Percentiles rank a stretch among this genome's conserved stretches.
Evolutionary conservation across 2,888 invertebrate species (phyloP).

Genomic region (Drosophila bunnanda): DNA sequence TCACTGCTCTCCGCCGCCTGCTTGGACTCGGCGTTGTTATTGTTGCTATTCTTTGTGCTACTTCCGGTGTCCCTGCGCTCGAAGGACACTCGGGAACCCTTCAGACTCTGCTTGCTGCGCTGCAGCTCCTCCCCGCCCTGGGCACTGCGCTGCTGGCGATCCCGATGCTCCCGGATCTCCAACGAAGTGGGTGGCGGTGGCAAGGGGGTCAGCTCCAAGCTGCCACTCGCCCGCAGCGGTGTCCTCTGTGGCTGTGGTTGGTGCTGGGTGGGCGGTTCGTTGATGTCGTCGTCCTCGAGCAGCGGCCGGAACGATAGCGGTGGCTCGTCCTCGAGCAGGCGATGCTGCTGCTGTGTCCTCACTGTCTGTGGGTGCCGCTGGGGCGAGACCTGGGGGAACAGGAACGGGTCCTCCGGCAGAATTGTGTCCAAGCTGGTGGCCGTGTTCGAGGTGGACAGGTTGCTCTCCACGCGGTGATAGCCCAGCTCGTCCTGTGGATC

Average conservation of each 20-base stretch:
- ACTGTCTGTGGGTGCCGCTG: conserved; percentile 61
- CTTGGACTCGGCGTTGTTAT: conserved; percentile 18
- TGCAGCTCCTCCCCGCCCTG: conserved; percentile 77
- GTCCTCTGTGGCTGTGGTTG: conserved; percentile 64
- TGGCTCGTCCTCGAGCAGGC: conserved; percentile 75
- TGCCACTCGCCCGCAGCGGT: conserved; percentile 63
- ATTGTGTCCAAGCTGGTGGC: conserved; percentile 87
- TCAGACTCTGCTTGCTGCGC: conserved; percentile 83
- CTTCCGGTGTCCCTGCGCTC: conserved; percentile 40
- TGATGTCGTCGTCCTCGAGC: conserved; percentile 67
- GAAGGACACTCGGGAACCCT: conserved; percentile 84
- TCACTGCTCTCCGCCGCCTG: conserved; percentile 82
- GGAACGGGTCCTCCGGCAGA: conserved; percentile 83
- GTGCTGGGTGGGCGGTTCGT: conserved; percentile 59
- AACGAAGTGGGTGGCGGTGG: conserved; percentile 82
- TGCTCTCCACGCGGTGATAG: conserved; percentile 85
- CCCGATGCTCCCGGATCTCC: conserved; percentile 73
- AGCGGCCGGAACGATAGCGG: conserved; percentile 80
- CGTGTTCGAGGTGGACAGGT: conserved; percentile 87
- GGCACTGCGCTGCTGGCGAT: conserved; percentile 81
- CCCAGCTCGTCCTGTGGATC: conserved; percentile 78
- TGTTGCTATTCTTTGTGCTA: conserved; percentile 23
- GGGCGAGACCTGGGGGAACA: conserved; percentile 73
- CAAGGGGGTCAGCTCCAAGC: conserved; percentile 77
- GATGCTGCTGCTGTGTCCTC: conserved; percentile 50